Percentiles rank a stretch among this genome's conserved stretches.
These are phyloP conservation scores for Odontamblyopus lacepedii DNA, from an alignment of 2,797 vertebrate species.

Conservation along the genomic window DNA sequence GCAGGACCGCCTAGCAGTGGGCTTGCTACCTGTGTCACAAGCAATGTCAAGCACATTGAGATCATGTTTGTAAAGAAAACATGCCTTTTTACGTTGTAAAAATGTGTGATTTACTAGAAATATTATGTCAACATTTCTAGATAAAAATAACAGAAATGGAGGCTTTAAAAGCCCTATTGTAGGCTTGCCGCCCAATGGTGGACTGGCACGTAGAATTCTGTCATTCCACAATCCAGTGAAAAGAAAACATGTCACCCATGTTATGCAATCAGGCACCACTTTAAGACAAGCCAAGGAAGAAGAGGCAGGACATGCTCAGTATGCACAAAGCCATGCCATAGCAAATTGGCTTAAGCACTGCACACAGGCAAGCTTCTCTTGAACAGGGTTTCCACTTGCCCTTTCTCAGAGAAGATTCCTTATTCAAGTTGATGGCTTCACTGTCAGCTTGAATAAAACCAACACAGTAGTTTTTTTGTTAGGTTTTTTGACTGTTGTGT, in stretches of 20 bases:
- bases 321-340: constrained; percentile 65
- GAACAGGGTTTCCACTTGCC: constrained; percentile 64
- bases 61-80: constrained; percentile 31
- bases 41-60: constrained; percentile 51
- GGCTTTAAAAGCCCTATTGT: constrained; percentile 46
- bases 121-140: constrained; percentile 4
- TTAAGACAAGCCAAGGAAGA: constrained; percentile 64
- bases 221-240: constrained; percentile 65
- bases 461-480: constrained; percentile 38
- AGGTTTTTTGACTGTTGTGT: constrained; percentile 24
- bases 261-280: constrained; percentile 77
- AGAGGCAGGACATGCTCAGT: constrained; percentile 74
- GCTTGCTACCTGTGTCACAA: constrained; percentile 66
- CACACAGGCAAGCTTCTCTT: constrained; percentile 65
- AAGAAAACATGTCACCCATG: constrained; percentile 65
- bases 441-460: constrained; percentile 62
- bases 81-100: constrained; percentile 24
- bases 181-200: constrained; percentile 38
- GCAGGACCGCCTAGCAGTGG: constrained; percentile 63
- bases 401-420: constrained; percentile 60
- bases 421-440: constrained; percentile 56
- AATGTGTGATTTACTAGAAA: constrained; percentile 1
- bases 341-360: constrained; percentile 77
- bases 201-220: constrained; percentile 47
- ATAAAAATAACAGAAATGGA: constrained; percentile 17